A percentile compares a stretch with the other conserved stretches of the same genome.
These are phyloP conservation scores for Alauda arvensis DNA, from an alignment of 2,797 vertebrate genomes.

Conservation along the genomic window DNA sequence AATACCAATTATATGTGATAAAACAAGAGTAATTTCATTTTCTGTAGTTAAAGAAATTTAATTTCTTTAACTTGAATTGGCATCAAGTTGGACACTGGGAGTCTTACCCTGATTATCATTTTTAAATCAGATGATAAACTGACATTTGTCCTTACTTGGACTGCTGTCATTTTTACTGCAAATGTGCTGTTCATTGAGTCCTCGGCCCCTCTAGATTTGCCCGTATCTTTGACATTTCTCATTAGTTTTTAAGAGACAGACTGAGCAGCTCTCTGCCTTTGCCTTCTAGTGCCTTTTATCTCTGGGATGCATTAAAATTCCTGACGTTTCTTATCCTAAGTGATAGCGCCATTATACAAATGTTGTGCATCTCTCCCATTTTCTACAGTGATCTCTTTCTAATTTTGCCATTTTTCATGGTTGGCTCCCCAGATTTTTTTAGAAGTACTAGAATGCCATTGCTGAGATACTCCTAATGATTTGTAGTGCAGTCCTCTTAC, in stretches of 20 bases:
- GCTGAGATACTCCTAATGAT: not conserved
- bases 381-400: not conserved
- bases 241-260: not conserved
- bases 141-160: not conserved
- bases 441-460: not conserved
- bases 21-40: not conserved
- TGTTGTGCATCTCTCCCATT: not conserved
- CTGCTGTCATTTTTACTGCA: not conserved
- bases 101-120: not conserved
- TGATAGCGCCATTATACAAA: not conserved
- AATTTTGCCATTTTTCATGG: not conserved
- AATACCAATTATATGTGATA: not conserved
- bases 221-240: not conserved
- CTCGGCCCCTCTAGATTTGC: not conserved
- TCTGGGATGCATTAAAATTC: not conserved
- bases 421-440: not conserved
- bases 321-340: not conserved
- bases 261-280: not conserved
- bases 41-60: not conserved
- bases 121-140: not conserved
- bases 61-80: not conserved
- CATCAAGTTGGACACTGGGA: not conserved
- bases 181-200: not conserved
- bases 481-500: not conserved
- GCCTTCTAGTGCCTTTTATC: not conserved